Evolutionary conservation across 1,140 invertebrate species (phyloP), one percentile per base, ranked within the genome.

Genomic region (Magallana gigas): DNA sequence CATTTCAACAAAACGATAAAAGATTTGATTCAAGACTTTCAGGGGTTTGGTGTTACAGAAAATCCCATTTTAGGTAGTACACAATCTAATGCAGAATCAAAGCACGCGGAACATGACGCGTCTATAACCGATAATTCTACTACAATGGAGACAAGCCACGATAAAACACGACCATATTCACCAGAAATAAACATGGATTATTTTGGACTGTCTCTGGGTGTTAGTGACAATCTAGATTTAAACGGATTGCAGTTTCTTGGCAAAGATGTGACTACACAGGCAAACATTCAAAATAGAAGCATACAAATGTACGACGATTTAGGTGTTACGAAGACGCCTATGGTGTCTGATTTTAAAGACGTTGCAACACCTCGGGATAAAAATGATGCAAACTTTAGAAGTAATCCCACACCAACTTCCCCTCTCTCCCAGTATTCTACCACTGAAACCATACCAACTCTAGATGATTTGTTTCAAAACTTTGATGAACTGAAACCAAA

Each of bases 11-110:
- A 76, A 29, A 76, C 68, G 4, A 23, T 76, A 76, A 76, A 76
- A 12, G 68, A 76, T 76, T 12, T 76, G 68, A 76, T 76, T 76
- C 23, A 76, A 76, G 23, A 76, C 68, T 76, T 76, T 36, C 18
- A 29, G 8, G 68, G 36, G 11, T 23, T 76, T 76, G 68, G 23
- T 29, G 68, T 76, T 9, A 76, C 68, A 76, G 36, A 76, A 76
- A 29, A 76, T 8, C 68, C 68, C 3, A 4, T 36, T 36, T 8
- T 3, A 29, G 23, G 2, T 0, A 48, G 36, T 48, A 48, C 36
- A 48, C 2, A 48, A 48, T 48, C 36, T 48, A 4, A 2, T 48
- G 36, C 2, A 48, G 36, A 48, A 48, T 48, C 36, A 48, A 48
- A 48, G 36, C 36, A 48, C 5, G 5, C 36, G 36, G 36, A 48